A percentile compares a stretch with the other conserved stretches of the same genome.
Conservation (phyloP, 2,797 vertebrate species). For the Pseudochirops corinnae region DNA sequence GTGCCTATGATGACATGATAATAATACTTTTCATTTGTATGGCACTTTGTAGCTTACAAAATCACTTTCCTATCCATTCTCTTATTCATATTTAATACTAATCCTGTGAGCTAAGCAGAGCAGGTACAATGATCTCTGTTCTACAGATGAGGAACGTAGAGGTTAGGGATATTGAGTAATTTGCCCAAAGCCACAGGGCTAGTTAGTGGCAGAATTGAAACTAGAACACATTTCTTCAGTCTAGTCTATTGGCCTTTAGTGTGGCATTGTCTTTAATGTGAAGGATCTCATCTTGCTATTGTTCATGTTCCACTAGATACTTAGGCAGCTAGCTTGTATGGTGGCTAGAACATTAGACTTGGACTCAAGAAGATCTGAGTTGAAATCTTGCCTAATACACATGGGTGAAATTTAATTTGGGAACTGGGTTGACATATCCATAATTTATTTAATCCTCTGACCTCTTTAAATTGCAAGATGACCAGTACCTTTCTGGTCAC, state of each 20-base stretch:
- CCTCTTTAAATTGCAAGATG: slow-evolving; percentile 17
- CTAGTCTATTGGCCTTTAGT: slow-evolving; percentile 47
- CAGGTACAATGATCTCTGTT: neutral
- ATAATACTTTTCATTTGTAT: slow-evolving; percentile 41
- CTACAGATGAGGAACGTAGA: slow-evolving; percentile 34
- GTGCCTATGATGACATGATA: neutral
- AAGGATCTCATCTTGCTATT: slow-evolving; percentile 63
- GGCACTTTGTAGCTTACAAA: slow-evolving; percentile 39
- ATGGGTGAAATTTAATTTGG: slow-evolving; percentile 56
- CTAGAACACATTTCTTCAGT: slow-evolving; percentile 41
- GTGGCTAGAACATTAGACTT: neutral
- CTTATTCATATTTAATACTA: slow-evolving; percentile 45
- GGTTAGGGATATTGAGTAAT: slow-evolving; percentile 39
- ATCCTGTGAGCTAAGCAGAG: neutral
- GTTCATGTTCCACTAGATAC: slow-evolving; percentile 44
- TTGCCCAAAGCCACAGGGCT: slow-evolving; percentile 34
- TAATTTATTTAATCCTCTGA: slow-evolving; percentile 45
- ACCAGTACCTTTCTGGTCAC: slow-evolving; percentile 24
- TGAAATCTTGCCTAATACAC: neutral
- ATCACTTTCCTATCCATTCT: slow-evolving; percentile 30
- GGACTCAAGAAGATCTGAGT: neutral
- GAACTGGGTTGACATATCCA: slow-evolving; percentile 48
- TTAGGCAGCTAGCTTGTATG: neutral
- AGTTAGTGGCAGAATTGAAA: slow-evolving; percentile 37
- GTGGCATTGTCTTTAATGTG: slow-evolving; percentile 50